Conservation (phyloP, 2,888 invertebrate species). For the Sinotaia quadrata region DNA sequence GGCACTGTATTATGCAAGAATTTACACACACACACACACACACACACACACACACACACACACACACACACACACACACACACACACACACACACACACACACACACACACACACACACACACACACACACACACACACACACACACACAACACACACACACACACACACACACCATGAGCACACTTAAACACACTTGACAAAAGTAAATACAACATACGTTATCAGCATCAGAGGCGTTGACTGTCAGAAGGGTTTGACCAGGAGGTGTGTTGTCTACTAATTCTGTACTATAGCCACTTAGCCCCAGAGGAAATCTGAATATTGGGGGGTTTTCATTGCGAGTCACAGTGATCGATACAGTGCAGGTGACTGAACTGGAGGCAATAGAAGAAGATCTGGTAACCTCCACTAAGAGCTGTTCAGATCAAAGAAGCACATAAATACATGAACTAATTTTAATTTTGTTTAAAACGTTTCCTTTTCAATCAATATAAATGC, state of each 20-base stretch:
- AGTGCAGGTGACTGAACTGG: constrained; percentile 51
- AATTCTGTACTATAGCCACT: constrained; percentile 43
- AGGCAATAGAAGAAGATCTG: constrained; percentile 49
- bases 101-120: no score
- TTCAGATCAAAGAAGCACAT: neutral
- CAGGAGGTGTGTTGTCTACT: constrained; percentile 48
- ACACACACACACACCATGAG: no score
- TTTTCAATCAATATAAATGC: no score
- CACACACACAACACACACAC: no score
- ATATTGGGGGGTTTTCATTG: constrained; percentile 52
- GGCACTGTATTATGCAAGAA: neutral
- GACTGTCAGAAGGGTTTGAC: constrained; percentile 46
- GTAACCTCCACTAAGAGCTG: constrained; percentile 55
- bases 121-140: no score
- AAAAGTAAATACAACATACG: constrained; percentile 33
- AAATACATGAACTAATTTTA: no score
- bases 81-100: no score
- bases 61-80: no score
- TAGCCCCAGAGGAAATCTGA: constrained; percentile 13
- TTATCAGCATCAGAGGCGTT: constrained; percentile 59
- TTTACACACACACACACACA: neutral
- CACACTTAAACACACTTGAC: neutral
- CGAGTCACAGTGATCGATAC: constrained; percentile 52
- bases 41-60: no score
- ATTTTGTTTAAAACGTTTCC: no score